phyloP scores from a whole-genome alignment of 2,888 invertebrate genomes.

The Exephanes ischioxanthus region DNA sequence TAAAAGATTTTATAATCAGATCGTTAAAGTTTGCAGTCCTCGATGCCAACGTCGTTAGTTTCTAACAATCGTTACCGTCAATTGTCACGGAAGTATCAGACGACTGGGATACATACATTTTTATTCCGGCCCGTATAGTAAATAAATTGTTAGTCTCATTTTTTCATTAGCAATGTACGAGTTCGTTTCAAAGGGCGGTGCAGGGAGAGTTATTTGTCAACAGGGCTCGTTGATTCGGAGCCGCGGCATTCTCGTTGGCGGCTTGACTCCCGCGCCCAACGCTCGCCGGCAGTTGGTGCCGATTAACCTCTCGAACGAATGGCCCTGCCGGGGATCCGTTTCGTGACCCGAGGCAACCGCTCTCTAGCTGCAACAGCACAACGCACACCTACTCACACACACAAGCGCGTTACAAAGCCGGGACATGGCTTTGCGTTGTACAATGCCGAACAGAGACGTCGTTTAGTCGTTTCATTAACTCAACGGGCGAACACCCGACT shows the following conservation, averaged over 20 bases:
- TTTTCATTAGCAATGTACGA: background rate
- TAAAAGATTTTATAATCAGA: too few species aligned
- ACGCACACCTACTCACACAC: slow-evolving; percentile 3
- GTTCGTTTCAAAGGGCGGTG: background rate
- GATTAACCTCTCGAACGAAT: slow-evolving; percentile 69
- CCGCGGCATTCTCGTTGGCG: slow-evolving; percentile 26
- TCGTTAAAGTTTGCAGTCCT: background rate
- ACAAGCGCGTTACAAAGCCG: slow-evolving; percentile 37
- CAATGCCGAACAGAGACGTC: slow-evolving; percentile 57
- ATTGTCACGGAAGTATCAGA: background rate
- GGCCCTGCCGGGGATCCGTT: slow-evolving; percentile 61
- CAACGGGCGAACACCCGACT: slow-evolving; percentile 60
- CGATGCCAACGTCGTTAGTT: background rate
- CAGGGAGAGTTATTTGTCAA: slow-evolving; percentile 39
- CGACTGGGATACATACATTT: background rate
- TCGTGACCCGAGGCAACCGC: slow-evolving; percentile 66
- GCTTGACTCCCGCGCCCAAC: slow-evolving; percentile 55
- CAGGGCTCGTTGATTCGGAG: slow-evolving; percentile 29
- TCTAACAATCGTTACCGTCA: background rate
- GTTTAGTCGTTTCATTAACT: slow-evolving; percentile 67
- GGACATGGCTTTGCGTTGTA: slow-evolving; percentile 49
- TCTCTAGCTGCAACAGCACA: slow-evolving; percentile 54
- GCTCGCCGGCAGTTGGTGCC: slow-evolving; percentile 62
- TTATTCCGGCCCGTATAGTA: background rate
- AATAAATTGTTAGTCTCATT: slow-evolving; percentile 1